phyloP scores from a whole-genome alignment of 2,113 vertebrate genomes.

The Pitta sordida region DNA sequence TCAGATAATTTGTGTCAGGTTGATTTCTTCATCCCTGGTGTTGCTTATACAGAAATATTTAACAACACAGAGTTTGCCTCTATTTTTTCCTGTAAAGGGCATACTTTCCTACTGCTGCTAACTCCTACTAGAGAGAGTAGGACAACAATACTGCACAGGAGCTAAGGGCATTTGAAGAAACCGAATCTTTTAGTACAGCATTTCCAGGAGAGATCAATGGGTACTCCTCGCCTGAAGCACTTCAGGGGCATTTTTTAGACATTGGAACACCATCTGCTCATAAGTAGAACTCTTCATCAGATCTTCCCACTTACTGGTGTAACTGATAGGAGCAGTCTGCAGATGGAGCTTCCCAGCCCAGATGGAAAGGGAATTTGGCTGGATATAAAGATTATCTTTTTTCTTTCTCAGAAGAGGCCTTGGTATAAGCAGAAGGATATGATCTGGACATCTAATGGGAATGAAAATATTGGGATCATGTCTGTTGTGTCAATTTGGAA shows the following conservation, averaged over 20 bases:
- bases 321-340: background rate
- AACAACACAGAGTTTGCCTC: background rate
- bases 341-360: slow-evolving; percentile 50
- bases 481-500: background rate
- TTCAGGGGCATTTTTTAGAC: slow-evolving; percentile 11
- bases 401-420: background rate
- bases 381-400: background rate
- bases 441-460: background rate
- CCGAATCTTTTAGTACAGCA: background rate
- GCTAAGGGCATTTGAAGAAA: background rate
- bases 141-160: background rate
- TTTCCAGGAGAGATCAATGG: background rate
- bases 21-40: background rate
- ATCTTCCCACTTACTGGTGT: background rate
- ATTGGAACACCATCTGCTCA: slow-evolving; percentile 42
- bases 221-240: background rate
- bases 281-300: slow-evolving; percentile 3
- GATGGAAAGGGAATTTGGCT: slow-evolving; percentile 38
- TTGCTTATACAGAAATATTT: background rate
- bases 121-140: background rate
- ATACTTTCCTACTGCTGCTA: background rate
- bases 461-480: background rate
- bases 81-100: background rate
- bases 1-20: background rate
- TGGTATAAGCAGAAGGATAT: background rate